A percentile compares a stretch with the other conserved stretches of the same genome.
Conservation (phyloP, 2,888 invertebrate genomes). For the Nomada ruficornis region DNA sequence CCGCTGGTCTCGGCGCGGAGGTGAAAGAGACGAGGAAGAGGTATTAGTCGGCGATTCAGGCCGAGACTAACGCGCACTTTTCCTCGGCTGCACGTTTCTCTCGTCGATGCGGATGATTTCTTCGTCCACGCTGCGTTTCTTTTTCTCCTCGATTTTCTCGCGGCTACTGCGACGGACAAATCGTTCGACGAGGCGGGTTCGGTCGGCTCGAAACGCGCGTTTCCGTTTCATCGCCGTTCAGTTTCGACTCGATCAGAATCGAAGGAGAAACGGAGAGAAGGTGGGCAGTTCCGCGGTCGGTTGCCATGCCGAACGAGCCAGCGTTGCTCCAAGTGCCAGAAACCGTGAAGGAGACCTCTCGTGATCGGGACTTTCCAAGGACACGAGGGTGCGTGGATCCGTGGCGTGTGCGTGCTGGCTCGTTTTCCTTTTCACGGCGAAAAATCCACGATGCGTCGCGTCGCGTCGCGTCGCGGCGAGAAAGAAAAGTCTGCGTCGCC, state of each 20-base stretch:
- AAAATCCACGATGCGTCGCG: conserved; percentile 53
- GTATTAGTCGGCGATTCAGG: conserved; percentile 83
- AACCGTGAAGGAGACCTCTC: conserved; percentile 75
- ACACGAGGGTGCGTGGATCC: conserved; percentile 67
- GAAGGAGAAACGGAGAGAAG: conserved; percentile 19
- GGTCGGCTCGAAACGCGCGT: neutral
- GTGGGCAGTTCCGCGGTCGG: conserved; percentile 41
- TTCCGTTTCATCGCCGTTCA: neutral
- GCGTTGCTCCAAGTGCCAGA: conserved; percentile 67
- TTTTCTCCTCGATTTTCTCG: neutral
- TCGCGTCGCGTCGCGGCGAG: conserved; percentile 12
- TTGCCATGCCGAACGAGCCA: conserved; percentile 60
- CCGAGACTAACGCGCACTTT: conserved; percentile 84
- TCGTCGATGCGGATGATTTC: conserved; percentile 66
- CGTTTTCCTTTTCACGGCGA: conserved; percentile 69
- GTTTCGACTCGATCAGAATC: conserved; percentile 25
- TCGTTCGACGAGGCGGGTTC: neutral
- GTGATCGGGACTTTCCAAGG: conserved; percentile 72
- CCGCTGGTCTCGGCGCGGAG: conserved; percentile 29
- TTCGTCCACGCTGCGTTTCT: conserved; percentile 49
- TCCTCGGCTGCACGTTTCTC: conserved; percentile 81
- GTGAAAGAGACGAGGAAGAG: conserved; percentile 68
- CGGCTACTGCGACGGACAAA: neutral
- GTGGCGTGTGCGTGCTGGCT: conserved; percentile 52
- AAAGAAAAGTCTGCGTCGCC: conserved; percentile 46